Percentiles rank a stretch among this genome's conserved stretches.
Evolutionary conservation across 2,797 vertebrate genomes (phyloP).

Genomic region (Aselliscus stoliczkanus): DNA sequence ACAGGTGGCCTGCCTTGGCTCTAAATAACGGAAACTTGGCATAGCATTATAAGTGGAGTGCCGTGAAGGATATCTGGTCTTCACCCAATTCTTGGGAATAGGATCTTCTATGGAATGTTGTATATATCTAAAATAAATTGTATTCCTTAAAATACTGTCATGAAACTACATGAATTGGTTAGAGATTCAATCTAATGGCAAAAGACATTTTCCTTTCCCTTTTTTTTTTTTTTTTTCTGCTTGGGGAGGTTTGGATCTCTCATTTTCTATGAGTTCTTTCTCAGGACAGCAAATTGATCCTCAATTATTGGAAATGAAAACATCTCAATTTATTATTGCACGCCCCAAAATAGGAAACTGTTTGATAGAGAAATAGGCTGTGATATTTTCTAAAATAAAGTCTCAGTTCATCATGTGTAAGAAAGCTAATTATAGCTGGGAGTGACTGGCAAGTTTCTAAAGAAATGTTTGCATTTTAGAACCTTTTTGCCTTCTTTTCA

Average conservation of each 20-base stretch:
- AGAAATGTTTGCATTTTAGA: not conserved
- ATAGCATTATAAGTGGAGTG: not conserved
- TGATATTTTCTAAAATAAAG: constrained; percentile 11
- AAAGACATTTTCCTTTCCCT: not conserved
- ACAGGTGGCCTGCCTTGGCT: not conserved
- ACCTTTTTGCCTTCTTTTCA: not conserved
- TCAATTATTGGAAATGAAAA: constrained; percentile 16
- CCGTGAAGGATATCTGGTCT: not conserved
- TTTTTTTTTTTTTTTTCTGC: not conserved
- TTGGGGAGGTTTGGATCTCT: not conserved
- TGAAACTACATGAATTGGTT: not conserved
- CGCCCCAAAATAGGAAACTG: not conserved
- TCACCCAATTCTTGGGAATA: not conserved
- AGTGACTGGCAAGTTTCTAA: not conserved
- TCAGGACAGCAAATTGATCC: not conserved
- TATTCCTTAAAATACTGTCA: not conserved
- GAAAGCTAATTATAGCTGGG: not conserved
- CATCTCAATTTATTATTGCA: not conserved
- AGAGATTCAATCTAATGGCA: not conserved
- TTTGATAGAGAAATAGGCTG: constrained; percentile 1
- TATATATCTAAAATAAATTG: not conserved
- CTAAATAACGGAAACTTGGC: not conserved
- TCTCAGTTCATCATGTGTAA: not conserved
- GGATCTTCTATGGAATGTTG: not conserved
- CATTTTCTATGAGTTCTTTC: not conserved